These are phyloP conservation scores for Sciurus vulgaris DNA, from an alignment of 2,797 vertebrate genomes.

Conservation along the genomic window DNA sequence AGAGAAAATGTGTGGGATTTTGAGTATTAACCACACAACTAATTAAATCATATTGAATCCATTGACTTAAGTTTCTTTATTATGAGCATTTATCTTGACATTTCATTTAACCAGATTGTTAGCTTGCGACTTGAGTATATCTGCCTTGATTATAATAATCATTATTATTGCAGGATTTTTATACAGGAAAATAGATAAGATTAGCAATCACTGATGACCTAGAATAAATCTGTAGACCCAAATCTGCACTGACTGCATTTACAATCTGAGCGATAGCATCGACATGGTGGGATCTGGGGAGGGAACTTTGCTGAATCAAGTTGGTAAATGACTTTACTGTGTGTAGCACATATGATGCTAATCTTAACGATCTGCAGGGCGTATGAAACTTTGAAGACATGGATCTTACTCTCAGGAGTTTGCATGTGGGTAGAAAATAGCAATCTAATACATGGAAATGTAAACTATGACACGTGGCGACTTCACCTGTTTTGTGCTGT, in stretches of 20 bases:
- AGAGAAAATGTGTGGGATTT: conserved; percentile 55
- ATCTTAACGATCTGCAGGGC: background rate
- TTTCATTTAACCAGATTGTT: conserved; percentile 66
- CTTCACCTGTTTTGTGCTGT: background rate
- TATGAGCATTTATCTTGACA: conserved; percentile 65
- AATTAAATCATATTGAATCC: conserved; percentile 75
- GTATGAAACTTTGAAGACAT: background rate
- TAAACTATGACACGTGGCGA: background rate
- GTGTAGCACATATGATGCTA: background rate
- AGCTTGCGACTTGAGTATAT: conserved; percentile 50
- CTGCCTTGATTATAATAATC: background rate
- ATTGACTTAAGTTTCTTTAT: conserved; percentile 67
- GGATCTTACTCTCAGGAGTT: background rate
- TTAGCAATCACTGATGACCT: background rate
- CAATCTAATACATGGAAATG: background rate
- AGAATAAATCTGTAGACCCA: background rate
- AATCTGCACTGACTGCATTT: background rate
- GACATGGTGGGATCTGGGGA: background rate
- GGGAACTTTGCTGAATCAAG: background rate
- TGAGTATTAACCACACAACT: conserved; percentile 63
- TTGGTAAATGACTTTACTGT: background rate
- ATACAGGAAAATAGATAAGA: background rate
- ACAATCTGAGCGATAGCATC: background rate
- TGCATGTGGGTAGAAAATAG: background rate
- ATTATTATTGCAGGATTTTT: conserved; percentile 25